phyloP scores from a whole-genome alignment of 2,888 invertebrate genomes.

The Agrochola macilenta region DNA sequence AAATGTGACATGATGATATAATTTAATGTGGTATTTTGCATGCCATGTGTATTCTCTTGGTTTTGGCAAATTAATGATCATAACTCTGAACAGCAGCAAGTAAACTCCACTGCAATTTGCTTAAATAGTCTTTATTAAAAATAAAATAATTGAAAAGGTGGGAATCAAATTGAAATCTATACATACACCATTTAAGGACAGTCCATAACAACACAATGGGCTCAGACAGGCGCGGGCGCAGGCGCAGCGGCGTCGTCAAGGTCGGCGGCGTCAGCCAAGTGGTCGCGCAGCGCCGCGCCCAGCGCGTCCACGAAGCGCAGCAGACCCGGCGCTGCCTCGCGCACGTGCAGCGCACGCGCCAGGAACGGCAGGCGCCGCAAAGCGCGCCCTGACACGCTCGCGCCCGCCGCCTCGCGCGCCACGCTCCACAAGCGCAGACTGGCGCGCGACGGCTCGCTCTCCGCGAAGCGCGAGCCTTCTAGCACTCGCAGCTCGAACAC shows the following conservation, averaged over 20 bases:
- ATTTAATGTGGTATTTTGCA: not conserved
- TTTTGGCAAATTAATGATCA: not conserved
- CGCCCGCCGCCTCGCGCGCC: constrained; percentile 68
- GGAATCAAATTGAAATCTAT: not conserved
- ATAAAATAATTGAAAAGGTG: not conserved
- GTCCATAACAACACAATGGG: not conserved
- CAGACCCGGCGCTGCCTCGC: constrained; percentile 91
- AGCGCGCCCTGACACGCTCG: constrained; percentile 95
- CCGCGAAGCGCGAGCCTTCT: constrained; percentile 78
- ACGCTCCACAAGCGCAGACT: constrained; percentile 86
- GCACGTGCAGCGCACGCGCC: constrained; percentile 92
- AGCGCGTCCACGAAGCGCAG: constrained; percentile 87
- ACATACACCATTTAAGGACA: not conserved
- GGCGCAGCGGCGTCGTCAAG: constrained; percentile 60
- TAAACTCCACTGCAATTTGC: not conserved
- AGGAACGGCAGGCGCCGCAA: constrained; percentile 97
- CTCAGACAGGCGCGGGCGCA: constrained; percentile 12
- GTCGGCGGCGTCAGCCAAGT: constrained; percentile 74
- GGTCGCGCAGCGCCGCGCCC: constrained; percentile 72
- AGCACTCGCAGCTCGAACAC: constrained; percentile 79
- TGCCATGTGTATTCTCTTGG: not conserved
- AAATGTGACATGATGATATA: not conserved
- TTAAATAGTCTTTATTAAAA: constrained; percentile 29
- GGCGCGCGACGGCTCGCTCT: constrained; percentile 74
- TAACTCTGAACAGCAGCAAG: not conserved